Conservation (phyloP, 1,140 invertebrate species). For the Panonychus citri region DNA sequence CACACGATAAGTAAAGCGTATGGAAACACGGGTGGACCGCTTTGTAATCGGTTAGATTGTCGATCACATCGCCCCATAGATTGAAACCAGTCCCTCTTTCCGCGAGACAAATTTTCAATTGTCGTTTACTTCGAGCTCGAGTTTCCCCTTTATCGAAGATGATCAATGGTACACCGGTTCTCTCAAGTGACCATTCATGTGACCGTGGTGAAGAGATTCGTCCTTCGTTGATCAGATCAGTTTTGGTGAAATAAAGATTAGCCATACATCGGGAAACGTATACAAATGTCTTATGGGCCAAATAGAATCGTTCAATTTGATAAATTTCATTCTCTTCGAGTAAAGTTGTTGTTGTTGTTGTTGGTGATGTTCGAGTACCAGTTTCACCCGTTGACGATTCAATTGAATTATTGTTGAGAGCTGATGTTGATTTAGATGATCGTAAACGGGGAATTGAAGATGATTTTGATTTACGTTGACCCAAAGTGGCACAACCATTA, state of each 20-base stretch:
- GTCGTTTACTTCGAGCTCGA: conserved; percentile 38
- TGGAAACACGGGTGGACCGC: conserved; percentile 35
- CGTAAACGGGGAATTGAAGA: background rate
- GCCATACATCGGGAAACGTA: conserved; percentile 52
- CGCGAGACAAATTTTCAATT: conserved; percentile 48
- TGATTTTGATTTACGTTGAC: background rate
- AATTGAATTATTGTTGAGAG: background rate
- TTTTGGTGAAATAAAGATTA: conserved; percentile 41
- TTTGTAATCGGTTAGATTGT: conserved; percentile 31
- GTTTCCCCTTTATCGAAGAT: conserved; percentile 50
- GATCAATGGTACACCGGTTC: conserved; percentile 55
- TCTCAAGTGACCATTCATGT: conserved; percentile 42
- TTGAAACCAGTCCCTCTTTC: conserved; percentile 61
- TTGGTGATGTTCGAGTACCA: no score
- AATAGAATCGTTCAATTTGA: conserved; percentile 53
- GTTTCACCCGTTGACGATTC: background rate
- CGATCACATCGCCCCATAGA: conserved; percentile 62
- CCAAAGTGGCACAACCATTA: no score
- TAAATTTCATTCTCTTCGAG: conserved; percentile 41
- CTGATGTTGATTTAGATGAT: background rate
- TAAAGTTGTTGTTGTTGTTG: background rate
- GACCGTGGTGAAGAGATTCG: conserved; percentile 6
- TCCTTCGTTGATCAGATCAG: conserved; percentile 24
- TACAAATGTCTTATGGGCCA: conserved; percentile 49
- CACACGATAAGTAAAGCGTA: conserved; percentile 51